These are phyloP conservation scores for Melanotaenia maccullochi DNA, from an alignment of 2,797 vertebrate genomes.

Conservation along the genomic window DNA sequence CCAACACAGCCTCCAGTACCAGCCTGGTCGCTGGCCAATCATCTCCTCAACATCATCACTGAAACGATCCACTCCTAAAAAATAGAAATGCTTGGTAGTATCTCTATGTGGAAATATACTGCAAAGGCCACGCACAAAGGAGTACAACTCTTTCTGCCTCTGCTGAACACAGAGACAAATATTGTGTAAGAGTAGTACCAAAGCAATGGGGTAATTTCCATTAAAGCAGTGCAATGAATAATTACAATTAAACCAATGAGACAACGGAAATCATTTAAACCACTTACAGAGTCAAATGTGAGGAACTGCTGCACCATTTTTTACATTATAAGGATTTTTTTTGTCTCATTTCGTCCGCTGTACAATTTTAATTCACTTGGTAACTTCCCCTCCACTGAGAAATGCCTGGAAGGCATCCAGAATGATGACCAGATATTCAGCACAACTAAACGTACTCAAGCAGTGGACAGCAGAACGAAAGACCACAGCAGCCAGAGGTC, in stretches of 20 bases:
- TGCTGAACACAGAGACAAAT: neutral
- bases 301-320: constrained; percentile 7
- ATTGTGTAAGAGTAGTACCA: neutral
- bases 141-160: neutral
- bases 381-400: neutral
- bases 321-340: constrained; percentile 3
- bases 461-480: constrained; percentile 59
- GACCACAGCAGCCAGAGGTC: constrained; percentile 63
- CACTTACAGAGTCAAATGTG: neutral
- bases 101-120: neutral
- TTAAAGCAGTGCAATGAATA: neutral
- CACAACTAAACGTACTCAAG: constrained; percentile 40
- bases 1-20: constrained; percentile 93
- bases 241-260: constrained; percentile 1
- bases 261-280: neutral
- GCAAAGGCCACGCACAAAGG: neutral
- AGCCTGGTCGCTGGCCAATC: constrained; percentile 89
- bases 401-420: constrained; percentile 33
- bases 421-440: constrained; percentile 57
- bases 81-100: constrained; percentile 15
- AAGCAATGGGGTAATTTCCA: neutral
- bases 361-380: neutral
- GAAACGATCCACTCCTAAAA: constrained; percentile 89
- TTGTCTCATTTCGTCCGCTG: constrained; percentile 9
- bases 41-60: constrained; percentile 92